phyloP scores from a whole-genome alignment of 2,113 vertebrate species.

The Zosterops hypoxanthus region DNA sequence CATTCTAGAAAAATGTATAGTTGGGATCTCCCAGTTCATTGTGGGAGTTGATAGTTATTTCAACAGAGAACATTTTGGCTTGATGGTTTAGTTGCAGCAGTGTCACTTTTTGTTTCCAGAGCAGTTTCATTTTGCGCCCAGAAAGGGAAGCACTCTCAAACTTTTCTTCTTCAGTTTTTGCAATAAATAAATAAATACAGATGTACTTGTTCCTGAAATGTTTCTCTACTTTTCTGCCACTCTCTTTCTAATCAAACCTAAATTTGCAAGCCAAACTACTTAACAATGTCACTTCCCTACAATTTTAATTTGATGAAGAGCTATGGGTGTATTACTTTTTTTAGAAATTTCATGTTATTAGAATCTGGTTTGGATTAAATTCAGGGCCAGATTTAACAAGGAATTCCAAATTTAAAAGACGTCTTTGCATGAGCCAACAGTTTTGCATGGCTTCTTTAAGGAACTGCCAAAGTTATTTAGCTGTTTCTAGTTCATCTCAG shows the following conservation, averaged over 20 bases:
- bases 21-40: neutral
- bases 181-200: neutral
- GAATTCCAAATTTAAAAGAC: conserved; percentile 8
- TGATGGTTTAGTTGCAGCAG: neutral
- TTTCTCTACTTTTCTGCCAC: neutral
- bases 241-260: neutral
- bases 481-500: neutral
- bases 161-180: neutral
- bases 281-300: neutral
- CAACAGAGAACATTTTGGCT: neutral
- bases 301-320: neutral
- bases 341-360: neutral
- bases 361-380: neutral
- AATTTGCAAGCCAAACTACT: neutral
- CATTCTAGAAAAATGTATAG: neutral
- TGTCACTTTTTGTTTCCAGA: neutral
- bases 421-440: neutral
- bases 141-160: neutral
- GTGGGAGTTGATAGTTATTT: neutral
- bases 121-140: neutral
- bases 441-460: neutral
- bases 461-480: neutral
- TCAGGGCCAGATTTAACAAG: neutral
- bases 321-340: neutral
- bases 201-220: neutral